phyloP scores from a whole-genome alignment of 2,113 vertebrate genomes.

The Phrynosoma platyrhinos region DNA sequence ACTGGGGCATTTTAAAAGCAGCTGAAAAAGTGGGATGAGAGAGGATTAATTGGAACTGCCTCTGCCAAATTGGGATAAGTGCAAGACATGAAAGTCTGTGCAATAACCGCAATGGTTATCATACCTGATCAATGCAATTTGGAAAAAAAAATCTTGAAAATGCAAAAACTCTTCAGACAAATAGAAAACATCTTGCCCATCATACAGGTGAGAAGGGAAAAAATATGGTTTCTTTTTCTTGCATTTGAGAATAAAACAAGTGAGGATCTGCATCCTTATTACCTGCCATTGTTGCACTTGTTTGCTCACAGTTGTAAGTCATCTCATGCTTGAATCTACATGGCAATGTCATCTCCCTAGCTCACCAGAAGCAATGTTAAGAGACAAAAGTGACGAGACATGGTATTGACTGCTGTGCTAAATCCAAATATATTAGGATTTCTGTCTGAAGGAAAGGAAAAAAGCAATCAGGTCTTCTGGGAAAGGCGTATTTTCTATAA shows the following conservation, averaged over 20 bases:
- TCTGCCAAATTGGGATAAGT: no score
- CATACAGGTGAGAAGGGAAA: no score
- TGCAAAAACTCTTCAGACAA: no score
- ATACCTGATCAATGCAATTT: no score
- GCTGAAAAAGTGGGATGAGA: no score
- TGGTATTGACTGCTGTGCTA: conserved; percentile 69
- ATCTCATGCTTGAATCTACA: conserved; percentile 59
- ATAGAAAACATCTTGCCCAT: no score
- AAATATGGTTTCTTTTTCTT: not conserved
- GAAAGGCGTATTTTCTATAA: conserved; percentile 72
- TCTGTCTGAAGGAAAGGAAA: conserved; percentile 67
- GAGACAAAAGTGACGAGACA: conserved; percentile 63
- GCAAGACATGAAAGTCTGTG: no score
- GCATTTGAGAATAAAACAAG: not conserved
- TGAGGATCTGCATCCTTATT: not conserved
- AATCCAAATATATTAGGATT: conserved; percentile 75
- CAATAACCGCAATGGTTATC: no score
- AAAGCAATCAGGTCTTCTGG: conserved; percentile 74
- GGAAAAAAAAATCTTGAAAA: no score
- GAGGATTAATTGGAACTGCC: no score
- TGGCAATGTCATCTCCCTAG: conserved; percentile 55
- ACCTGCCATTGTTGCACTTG: not conserved
- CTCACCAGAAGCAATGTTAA: conserved; percentile 71
- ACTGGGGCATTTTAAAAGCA: no score
- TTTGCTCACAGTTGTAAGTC: conserved; percentile 23